Percentiles rank a stretch among this genome's conserved stretches.
phyloP scores from a whole-genome alignment of 2,113 vertebrate genomes.

The Cyanoramphus novaezelandiae region DNA sequence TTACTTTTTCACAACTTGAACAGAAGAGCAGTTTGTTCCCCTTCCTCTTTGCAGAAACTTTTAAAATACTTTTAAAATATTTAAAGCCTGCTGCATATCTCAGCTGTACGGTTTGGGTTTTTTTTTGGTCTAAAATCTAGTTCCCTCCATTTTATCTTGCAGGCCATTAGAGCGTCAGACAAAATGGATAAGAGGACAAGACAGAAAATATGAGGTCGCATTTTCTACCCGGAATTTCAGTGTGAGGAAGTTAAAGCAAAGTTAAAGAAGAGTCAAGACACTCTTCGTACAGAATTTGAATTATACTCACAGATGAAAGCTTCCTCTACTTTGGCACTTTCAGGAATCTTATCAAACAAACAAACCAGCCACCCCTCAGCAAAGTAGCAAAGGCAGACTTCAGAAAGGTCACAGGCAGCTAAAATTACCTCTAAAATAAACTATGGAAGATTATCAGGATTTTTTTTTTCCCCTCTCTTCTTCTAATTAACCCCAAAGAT shows the following conservation, averaged over 20 bases:
- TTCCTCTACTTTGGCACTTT: not conserved
- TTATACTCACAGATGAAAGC: not conserved
- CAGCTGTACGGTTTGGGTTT: not conserved
- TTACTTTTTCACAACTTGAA: not conserved
- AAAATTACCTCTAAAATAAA: not conserved
- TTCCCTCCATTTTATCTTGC: not conserved
- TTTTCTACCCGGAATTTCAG: not conserved
- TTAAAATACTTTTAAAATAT: not conserved
- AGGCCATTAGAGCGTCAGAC: not conserved
- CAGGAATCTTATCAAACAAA: not conserved
- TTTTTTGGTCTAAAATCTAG: not conserved
- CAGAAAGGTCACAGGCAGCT: not conserved
- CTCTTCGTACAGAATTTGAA: not conserved
- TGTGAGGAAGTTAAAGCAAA: not conserved
- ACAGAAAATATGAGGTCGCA: not conserved
- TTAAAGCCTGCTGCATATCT: not conserved
- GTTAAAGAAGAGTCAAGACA: not conserved
- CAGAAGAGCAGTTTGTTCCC: not conserved
- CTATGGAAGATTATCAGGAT: not conserved
- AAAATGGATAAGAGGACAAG: not conserved
- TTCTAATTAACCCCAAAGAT: not conserved
- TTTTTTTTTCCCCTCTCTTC: not conserved
- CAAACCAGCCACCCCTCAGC: not conserved
- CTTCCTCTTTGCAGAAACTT: not conserved
- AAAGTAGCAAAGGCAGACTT: not conserved